Percentiles rank a stretch among this genome's conserved stretches.
These are phyloP conservation scores for Priocnemis perturbator DNA, from an alignment of 2,888 invertebrate species.

Conservation along the genomic window DNA sequence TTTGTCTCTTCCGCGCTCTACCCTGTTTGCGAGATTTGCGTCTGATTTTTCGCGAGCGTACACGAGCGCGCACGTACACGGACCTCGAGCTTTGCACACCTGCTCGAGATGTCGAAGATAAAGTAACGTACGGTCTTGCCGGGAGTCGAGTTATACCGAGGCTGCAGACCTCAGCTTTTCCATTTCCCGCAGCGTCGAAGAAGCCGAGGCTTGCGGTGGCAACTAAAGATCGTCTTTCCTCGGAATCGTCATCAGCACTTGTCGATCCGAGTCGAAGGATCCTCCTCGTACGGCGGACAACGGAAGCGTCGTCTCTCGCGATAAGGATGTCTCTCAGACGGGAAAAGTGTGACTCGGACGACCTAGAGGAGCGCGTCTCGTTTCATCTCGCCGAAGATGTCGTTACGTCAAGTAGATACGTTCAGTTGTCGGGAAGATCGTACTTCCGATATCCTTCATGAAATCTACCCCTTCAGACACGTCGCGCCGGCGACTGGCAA, in stretches of 20 bases:
- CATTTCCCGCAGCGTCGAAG: background rate
- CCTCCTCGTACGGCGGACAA: background rate
- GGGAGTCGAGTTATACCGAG: slow-evolving; percentile 1
- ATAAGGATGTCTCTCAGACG: background rate
- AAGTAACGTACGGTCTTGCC: slow-evolving; percentile 14
- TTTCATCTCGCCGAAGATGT: slow-evolving; percentile 2
- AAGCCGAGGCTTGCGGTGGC: background rate
- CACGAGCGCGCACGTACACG: background rate
- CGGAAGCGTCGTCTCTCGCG: background rate
- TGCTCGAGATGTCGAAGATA: slow-evolving; percentile 12
- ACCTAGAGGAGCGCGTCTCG: background rate
- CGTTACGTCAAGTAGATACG: background rate
- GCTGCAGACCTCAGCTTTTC: slow-evolving; percentile 12
- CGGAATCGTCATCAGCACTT: background rate
- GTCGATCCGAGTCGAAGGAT: background rate
- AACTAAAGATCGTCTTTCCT: slow-evolving; percentile 9
- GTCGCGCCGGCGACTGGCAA: no score
- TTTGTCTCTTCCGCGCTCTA: background rate
- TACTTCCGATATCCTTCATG: no score
- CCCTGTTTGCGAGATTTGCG: background rate
- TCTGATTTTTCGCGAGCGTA: background rate
- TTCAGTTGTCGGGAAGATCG: slow-evolving; percentile 9
- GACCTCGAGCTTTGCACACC: background rate
- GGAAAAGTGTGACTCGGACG: slow-evolving; percentile 1
- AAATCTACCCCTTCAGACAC: no score